Evolutionary conservation across 2,888 invertebrate species (phyloP).

Genomic region (Piscicola geometra): DNA sequence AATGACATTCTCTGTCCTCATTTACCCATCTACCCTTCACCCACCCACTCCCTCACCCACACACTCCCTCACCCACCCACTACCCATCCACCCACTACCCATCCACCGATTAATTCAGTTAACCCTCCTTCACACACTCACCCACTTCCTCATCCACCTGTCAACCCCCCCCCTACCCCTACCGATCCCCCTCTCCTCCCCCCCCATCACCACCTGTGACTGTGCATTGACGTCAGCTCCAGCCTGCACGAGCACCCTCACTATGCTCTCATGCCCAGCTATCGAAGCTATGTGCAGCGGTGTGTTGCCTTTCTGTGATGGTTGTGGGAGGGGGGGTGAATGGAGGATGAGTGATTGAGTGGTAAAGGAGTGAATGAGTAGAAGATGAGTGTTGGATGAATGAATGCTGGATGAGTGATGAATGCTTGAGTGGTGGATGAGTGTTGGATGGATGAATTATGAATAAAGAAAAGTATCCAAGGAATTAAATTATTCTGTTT

Average conservation of each 20-base stretch:
- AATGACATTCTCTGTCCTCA: too few relatives aligned
- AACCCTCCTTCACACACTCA: background rate
- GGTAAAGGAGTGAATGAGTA: too few relatives aligned
- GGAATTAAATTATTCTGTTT: too few relatives aligned
- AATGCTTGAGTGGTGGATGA: too few relatives aligned
- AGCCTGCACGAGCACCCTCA: conserved; percentile 28
- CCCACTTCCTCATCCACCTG: too few relatives aligned
- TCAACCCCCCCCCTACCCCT: too few relatives aligned
- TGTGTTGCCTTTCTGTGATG: conserved; percentile 41
- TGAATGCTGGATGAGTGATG: too few relatives aligned
- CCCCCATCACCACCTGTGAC: conserved; percentile 29
- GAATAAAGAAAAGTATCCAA: too few relatives aligned
- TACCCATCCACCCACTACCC: background rate
- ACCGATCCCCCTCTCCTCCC: background rate
- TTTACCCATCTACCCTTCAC: background rate
- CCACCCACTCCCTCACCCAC: background rate
- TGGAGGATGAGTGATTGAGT: too few relatives aligned
- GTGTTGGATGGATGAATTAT: too few relatives aligned
- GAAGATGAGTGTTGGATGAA: too few relatives aligned
- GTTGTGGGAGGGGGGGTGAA: background rate
- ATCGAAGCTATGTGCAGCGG: conserved; percentile 38
- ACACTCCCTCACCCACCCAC: background rate
- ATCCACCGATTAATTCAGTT: background rate
- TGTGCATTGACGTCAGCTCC: conserved; percentile 37
- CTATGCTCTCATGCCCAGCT: conserved; percentile 33